phyloP scores from a whole-genome alignment of 1,140 invertebrate genomes.

The Aphidius ervi region DNA sequence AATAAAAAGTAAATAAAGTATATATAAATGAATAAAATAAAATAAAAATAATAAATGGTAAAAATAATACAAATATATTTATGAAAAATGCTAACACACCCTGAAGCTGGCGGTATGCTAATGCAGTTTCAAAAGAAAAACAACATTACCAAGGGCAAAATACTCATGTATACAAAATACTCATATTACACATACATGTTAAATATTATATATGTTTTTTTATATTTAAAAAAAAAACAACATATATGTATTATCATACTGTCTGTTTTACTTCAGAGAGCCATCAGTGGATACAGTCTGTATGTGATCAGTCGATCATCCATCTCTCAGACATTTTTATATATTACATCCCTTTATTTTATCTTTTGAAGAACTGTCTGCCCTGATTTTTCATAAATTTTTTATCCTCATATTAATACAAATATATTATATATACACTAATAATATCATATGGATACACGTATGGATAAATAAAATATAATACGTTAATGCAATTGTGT shows the following conservation, averaged over 20 bases:
- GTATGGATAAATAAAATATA: too few relatives aligned
- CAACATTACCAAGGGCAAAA: conserved; percentile 2
- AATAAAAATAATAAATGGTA: too few relatives aligned
- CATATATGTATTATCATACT: too few relatives aligned
- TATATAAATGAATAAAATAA: not conserved
- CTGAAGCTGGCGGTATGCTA: conserved; percentile 9
- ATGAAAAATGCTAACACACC: not conserved
- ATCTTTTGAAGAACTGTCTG: too few relatives aligned
- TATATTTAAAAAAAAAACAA: not conserved
- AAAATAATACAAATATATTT: too few relatives aligned
- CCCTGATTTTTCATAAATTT: not conserved
- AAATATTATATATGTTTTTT: conserved; percentile 6
- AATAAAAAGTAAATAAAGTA: not conserved
- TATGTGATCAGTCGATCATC: conserved; percentile 14
- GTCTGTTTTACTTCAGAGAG: too few relatives aligned
- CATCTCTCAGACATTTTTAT: not conserved
- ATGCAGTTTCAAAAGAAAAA: conserved; percentile 15
- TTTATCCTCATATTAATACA: not conserved
- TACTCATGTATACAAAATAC: not conserved
- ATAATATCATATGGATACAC: too few relatives aligned
- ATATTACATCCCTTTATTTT: too few relatives aligned
- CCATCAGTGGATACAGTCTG: conserved; percentile 1
- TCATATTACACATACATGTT: conserved; percentile 3
- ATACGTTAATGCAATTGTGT: too few relatives aligned
- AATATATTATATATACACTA: too few relatives aligned